These are phyloP conservation scores for Odontesthes bonariensis DNA, from an alignment of 2,113 vertebrate genomes.

Conservation along the genomic window DNA sequence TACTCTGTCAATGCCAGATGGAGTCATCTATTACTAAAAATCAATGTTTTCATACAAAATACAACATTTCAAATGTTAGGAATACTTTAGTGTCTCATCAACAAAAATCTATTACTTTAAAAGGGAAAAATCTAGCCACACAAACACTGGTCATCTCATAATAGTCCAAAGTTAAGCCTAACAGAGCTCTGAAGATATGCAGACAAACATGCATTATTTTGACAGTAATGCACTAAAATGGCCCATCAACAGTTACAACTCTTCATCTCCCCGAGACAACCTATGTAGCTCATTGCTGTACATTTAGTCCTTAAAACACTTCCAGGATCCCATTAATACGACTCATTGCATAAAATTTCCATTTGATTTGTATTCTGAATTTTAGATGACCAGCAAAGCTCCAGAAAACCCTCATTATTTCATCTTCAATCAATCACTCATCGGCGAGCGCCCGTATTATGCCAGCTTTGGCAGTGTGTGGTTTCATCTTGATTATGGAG, in stretches of 20 bases:
- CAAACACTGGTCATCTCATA: conserved; percentile 52
- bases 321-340: conserved; percentile 82
- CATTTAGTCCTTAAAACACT: conserved; percentile 83
- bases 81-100: conserved; percentile 29
- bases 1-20: not conserved
- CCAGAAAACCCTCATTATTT: conserved; percentile 85
- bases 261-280: conserved; percentile 81
- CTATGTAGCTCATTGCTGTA: conserved; percentile 82
- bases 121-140: conserved; percentile 44
- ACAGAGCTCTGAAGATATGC: conserved; percentile 70
- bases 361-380: conserved; percentile 86
- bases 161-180: conserved; percentile 75
- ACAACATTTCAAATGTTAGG: conserved; percentile 3
- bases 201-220: conserved; percentile 83
- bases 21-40: too few species aligned
- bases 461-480: conserved; percentile 69
- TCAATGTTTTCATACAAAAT: too few species aligned
- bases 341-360: conserved; percentile 87
- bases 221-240: conserved; percentile 86
- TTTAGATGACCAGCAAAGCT: conserved; percentile 84
- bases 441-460: conserved; percentile 68
- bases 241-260: conserved; percentile 84
- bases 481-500: conserved; percentile 87
- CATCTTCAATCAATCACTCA: conserved; percentile 88
- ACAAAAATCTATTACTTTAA: conserved; percentile 55